Evolutionary conservation across 2,888 invertebrate genomes (phyloP), one percentile per base, ranked within the genome.

Genomic region (Agrotis puta): DNA sequence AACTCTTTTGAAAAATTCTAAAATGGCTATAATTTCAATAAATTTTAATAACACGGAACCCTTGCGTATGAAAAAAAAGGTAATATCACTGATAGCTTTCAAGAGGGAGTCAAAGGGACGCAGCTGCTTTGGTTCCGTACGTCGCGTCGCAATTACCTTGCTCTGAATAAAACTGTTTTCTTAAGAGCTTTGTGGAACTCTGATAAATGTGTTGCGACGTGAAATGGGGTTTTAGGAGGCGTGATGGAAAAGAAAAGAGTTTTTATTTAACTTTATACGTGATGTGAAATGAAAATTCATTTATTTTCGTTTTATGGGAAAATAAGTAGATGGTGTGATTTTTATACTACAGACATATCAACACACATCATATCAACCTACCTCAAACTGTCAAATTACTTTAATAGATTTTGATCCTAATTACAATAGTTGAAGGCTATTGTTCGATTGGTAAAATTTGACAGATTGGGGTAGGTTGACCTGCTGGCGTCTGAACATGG

Each of bases 81-180:
- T 85, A 89, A 89, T 89, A 88, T 86, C 82, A 77, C 79, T 85
- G 85, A 88, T 88, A 86, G 88, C 88, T 79, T 80, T 80, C 74
- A 82, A 81, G 83, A 83, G 83, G 84, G 82, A 85, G 85, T 85
- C 83, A 81, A 84, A 85, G 82, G 83, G 85, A 74, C 88, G 66
- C 88, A 88, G 86, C 83, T 88, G 88, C 61, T 70, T 57, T 59
- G 77, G 84, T 82, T 79, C 76, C 63, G 85, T 74, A 82, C 79
- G 18, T 80, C 65, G 72, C 79, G 18, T 80, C 65, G 72, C 83
- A 85, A 85, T 85, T 85, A 85, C 83, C 79, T 77, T 77, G 73
- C 74, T 79, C 77, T 84, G 84, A 84, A 85, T 84, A 82, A 80
- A 85, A 82, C 76, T 80, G 86, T 85, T 85, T 84, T 82, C 78